Percentiles rank a stretch among this genome's conserved stretches.
phyloP scores from a whole-genome alignment of 2,888 invertebrate species.

The Lasioglossum oenotherae region DNA sequence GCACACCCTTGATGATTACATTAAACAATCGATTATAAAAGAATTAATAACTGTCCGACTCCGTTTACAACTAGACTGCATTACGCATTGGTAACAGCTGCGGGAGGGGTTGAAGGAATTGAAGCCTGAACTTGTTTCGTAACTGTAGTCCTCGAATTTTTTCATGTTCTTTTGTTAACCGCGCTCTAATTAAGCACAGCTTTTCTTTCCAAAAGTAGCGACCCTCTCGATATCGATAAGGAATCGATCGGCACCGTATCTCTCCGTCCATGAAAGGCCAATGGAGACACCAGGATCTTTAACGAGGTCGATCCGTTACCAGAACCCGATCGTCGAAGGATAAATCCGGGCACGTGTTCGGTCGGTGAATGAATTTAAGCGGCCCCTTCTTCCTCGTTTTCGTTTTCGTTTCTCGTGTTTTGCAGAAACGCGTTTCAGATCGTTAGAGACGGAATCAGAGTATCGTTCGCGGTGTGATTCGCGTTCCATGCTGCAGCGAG shows the following conservation, averaged over 20 bases:
- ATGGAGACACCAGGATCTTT: background rate
- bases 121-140: background rate
- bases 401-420: constrained; percentile 1
- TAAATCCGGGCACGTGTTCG: background rate
- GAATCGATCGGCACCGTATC: background rate
- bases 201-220: background rate
- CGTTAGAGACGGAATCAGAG: background rate
- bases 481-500: constrained; percentile 18
- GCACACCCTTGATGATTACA: no score
- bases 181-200: background rate
- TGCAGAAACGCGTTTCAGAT: background rate
- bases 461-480: background rate
- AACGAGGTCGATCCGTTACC: constrained; percentile 21
- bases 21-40: no score
- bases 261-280: background rate
- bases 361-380: background rate
- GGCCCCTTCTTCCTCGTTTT: background rate
- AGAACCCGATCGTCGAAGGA: background rate
- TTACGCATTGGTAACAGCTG: background rate
- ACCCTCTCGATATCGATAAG: background rate
- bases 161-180: background rate
- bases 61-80: background rate
- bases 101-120: background rate
- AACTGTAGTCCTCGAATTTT: background rate
- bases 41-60: no score